These are phyloP conservation scores for Ptychadena robeensis DNA, from an alignment of 2,797 vertebrate species.

Conservation along the genomic window DNA sequence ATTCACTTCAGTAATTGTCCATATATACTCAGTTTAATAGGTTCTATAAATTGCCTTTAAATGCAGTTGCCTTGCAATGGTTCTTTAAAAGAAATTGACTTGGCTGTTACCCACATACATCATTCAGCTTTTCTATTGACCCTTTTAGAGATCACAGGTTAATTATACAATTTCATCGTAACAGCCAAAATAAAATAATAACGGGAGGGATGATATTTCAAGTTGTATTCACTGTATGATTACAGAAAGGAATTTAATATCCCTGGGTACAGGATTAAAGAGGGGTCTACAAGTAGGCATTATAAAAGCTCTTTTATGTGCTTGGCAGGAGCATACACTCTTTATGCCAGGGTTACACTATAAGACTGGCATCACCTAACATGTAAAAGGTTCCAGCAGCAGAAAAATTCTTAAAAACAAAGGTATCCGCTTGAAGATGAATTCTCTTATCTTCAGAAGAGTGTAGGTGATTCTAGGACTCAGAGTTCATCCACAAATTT, in stretches of 20 bases:
- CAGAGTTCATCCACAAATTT: background rate
- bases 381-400: constrained; percentile 29
- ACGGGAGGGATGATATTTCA: constrained; percentile 15
- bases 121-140: constrained; percentile 13
- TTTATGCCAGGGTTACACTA: constrained; percentile 33
- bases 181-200: constrained; percentile 33
- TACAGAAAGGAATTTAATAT: constrained; percentile 58
- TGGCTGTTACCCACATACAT: constrained; percentile 2
- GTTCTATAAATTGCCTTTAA: too few species aligned
- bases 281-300: constrained; percentile 13
- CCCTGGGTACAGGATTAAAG: constrained; percentile 21
- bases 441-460: background rate
- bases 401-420: constrained; percentile 12
- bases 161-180: background rate
- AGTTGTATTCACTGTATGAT: constrained; percentile 4
- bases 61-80: background rate
- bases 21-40: too few species aligned
- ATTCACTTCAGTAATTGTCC: too few species aligned
- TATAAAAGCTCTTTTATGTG: constrained; percentile 57
- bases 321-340: constrained; percentile 30
- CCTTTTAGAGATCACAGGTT: constrained; percentile 17
- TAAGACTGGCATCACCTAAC: constrained; percentile 13
- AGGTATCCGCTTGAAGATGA: background rate
- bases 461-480: background rate
- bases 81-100: background rate